A percentile compares a stretch with the other conserved stretches of the same genome.
Conservation (phyloP, 2,113 vertebrate species). For the Rhinogobius similis region DNA sequence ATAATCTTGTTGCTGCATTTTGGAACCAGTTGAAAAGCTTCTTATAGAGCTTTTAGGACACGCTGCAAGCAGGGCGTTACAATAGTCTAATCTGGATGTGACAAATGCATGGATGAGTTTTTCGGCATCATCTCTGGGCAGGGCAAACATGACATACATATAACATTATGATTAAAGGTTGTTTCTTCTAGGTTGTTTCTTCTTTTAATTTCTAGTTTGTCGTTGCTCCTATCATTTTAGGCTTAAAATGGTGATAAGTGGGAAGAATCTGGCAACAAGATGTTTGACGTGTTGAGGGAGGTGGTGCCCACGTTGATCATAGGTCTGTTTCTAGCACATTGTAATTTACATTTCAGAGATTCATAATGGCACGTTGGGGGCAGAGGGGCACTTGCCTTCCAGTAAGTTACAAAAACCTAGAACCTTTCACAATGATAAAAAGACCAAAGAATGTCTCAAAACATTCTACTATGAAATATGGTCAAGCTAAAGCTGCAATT, state of each 20-base stretch:
- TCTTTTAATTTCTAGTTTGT: neutral
- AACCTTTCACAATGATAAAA: neutral
- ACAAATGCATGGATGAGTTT: too few species aligned
- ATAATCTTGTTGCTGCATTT: too few species aligned
- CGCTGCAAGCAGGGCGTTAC: too few species aligned
- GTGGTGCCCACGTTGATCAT: neutral
- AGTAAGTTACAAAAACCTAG: neutral
- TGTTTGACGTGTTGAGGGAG: neutral
- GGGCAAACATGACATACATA: too few species aligned
- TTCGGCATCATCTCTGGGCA: too few species aligned
- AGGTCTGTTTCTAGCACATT: neutral
- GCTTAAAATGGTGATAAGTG: neutral
- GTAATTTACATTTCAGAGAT: neutral
- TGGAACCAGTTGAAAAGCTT: too few species aligned
- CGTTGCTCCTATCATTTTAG: neutral
- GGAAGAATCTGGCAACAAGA: conserved; percentile 1
- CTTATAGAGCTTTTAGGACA: too few species aligned
- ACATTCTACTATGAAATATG: too few species aligned
- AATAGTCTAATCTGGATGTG: too few species aligned
- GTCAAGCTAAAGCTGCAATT: too few species aligned
- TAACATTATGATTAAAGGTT: too few species aligned
- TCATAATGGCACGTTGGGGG: neutral
- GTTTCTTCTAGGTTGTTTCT: neutral
- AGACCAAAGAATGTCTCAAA: neutral
- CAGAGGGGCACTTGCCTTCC: neutral